These are phyloP conservation scores for Rotaria macrura DNA, from an alignment of 2,888 invertebrate species.

Conservation along the genomic window DNA sequence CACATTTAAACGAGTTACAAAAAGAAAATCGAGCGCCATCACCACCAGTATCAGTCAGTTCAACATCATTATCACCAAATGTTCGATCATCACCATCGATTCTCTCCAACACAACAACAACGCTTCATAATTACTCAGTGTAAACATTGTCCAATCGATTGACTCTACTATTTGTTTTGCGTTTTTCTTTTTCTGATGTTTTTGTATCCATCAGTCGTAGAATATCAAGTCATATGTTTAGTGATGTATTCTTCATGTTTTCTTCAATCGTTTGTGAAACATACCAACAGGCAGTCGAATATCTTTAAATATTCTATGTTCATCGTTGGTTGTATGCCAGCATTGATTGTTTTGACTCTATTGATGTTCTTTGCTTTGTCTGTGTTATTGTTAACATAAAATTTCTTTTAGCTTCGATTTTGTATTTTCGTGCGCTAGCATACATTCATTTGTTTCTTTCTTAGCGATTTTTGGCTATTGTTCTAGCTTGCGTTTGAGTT, in stretches of 20 bases:
- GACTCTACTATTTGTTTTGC: neutral
- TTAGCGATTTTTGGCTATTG: neutral
- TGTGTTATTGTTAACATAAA: neutral
- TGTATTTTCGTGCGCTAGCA: neutral
- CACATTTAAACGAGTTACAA: neutral
- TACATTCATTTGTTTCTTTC: neutral
- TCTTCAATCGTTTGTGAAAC: neutral
- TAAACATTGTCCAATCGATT: neutral
- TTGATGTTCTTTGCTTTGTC: neutral
- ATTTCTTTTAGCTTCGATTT: neutral
- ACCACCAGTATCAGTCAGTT: neutral
- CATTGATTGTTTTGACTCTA: neutral
- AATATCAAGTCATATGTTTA: neutral
- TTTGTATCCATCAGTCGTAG: neutral
- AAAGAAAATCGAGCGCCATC: slow-evolving; percentile 10
- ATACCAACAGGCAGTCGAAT: neutral
- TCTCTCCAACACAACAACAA: neutral
- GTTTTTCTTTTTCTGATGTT: neutral
- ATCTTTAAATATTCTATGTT: neutral
- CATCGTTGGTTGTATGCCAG: neutral
- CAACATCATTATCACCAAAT: neutral
- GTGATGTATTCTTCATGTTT: neutral
- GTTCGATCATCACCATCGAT: neutral
- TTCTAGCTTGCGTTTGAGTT: neutral
- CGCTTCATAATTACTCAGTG: neutral